Evolutionary conservation across 2,888 invertebrate genomes (phyloP).

Genomic region (Psococerastis gibbosa): DNA sequence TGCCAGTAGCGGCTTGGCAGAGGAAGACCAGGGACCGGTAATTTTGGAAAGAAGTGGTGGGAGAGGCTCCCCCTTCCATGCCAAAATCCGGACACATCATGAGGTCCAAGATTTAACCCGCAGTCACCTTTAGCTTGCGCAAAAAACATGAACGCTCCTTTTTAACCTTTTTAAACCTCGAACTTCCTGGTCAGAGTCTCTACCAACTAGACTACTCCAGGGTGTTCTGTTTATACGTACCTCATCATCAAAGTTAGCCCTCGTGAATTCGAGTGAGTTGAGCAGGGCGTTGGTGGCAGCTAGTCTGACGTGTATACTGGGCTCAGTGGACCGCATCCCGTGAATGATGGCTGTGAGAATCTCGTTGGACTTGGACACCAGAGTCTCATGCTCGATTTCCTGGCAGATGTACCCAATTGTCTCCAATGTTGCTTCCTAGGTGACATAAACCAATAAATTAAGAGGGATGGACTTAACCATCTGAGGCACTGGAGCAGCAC

Average conservation of each 20-base stretch:
- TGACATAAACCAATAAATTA: no score
- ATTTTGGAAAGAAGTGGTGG: no score
- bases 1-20: no score
- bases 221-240: conserved; percentile 25
- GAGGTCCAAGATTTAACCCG: no score
- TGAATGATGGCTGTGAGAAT: conserved; percentile 97
- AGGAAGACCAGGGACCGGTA: no score
- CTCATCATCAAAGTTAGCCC: conserved; percentile 95
- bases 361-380: conserved; percentile 82
- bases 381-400: conserved; percentile 84
- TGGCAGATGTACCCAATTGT: conserved; percentile 98
- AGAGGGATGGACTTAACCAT: no score
- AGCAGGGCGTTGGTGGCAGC: conserved; percentile 93
- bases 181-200: no score
- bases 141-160: conserved; percentile 1
- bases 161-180: neutral
- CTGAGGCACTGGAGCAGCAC: no score
- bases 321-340: conserved; percentile 90
- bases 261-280: conserved; percentile 96
- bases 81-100: no score
- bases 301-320: conserved; percentile 80
- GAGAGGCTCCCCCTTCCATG: no score
- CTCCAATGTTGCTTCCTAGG: conserved; percentile 91
- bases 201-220: no score
- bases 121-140: no score